Base-by-base conservation (phyloP, 2,113 vertebrate genomes). In the Peromyscus californicus region DNA sequence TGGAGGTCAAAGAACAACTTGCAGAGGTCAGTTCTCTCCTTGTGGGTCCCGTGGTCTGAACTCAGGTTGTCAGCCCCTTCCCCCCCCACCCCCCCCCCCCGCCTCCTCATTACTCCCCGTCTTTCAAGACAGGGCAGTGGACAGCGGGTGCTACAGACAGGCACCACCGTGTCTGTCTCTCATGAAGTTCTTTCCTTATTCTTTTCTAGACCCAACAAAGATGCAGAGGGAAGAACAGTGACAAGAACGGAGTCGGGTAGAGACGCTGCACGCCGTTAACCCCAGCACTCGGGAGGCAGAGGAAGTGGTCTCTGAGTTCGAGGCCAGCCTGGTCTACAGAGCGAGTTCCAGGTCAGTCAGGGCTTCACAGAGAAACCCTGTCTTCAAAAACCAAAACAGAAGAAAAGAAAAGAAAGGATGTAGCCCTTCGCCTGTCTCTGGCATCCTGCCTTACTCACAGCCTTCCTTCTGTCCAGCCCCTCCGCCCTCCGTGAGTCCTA, bases 131-230 rank as follows among this genome's bases (percentile, higher is more conserved):
- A 54, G 42, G 7, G 75, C 16, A 36, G 15, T 22, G 6, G 31
- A 69, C 19, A 4, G 51, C 10, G 63, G 42, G 26, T 24, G 13
- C 36, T 24, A 22, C 39, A 76, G 59, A 13, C 21, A 16, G 19
- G 10, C 3, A 26, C 24, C 45, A 31, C 75, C 8, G 5, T n/a
- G 12, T 57, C 80, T 74, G n/a, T 19, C 76, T 80, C 39, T n/a
- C 67, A 86, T 13, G 13, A 74, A 36, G 42, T 24, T 57, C 69
- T 76, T 87, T 54, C 54, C 89, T 92, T 51, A 42, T 69, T 87
- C 80, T 45, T 92, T 45, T 91, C 76, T 36, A 95, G 51, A 93
- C 36, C 83, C 92, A 89, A 75, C 61, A 74, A 93, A 78, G 86
- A 54, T 42, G 36, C 11, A 1, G n/a, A 86, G 29, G 33, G 82